phyloP scores from a whole-genome alignment of 2,113 vertebrate genomes.

The Halcyon senegalensis region DNA sequence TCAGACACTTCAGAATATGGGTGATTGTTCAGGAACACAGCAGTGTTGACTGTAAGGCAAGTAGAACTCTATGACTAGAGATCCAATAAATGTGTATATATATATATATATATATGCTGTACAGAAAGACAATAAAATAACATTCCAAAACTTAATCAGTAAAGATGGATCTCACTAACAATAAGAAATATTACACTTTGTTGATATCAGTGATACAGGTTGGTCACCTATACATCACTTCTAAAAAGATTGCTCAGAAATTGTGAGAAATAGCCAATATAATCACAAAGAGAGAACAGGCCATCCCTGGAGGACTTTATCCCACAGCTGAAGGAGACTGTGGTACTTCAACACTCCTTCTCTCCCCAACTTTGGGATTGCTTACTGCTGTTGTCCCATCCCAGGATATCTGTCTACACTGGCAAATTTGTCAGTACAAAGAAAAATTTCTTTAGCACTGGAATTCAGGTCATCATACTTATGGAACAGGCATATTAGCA shows the following conservation, averaged over 20 bases:
- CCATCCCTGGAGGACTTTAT: background rate
- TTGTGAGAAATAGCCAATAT: background rate
- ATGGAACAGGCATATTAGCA: background rate
- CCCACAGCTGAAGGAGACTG: background rate
- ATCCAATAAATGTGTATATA: background rate
- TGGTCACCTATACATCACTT: background rate
- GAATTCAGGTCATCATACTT: background rate
- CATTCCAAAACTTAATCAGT: background rate
- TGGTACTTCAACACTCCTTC: accelerated
- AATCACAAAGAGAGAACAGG: background rate
- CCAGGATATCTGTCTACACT: accelerated
- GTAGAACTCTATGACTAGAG: background rate
- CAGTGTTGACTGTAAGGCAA: accelerated
- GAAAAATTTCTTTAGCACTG: accelerated
- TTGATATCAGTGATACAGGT: background rate
- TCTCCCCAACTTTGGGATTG: background rate
- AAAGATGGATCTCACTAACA: background rate
- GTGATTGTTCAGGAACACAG: background rate
- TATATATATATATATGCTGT: too few species aligned
- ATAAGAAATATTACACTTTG: background rate
- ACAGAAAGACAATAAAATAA: background rate
- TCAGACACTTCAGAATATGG: background rate
- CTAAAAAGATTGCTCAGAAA: background rate
- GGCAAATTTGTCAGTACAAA: background rate
- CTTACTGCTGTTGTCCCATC: accelerated